Conservation (phyloP, 2,113 vertebrate species). For the Etheostoma cragini region DNA sequence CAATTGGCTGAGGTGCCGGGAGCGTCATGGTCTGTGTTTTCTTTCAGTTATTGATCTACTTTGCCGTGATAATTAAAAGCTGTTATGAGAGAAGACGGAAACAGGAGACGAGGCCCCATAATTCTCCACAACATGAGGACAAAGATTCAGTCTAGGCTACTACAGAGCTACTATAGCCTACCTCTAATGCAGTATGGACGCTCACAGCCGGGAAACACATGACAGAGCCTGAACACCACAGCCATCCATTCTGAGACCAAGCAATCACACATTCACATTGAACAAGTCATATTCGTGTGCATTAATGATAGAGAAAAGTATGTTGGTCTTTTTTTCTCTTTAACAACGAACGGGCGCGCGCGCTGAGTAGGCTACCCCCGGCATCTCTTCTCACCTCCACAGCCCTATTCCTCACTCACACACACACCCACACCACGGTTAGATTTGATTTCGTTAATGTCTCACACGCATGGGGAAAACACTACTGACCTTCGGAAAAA, state of each 20-base stretch:
- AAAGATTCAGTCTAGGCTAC: slow-evolving; percentile 50
- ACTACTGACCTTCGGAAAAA: slow-evolving; percentile 74
- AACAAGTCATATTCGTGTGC: neutral
- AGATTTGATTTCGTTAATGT: slow-evolving; percentile 5
- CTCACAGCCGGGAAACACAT: slow-evolving; percentile 57
- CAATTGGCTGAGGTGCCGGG: slow-evolving; percentile 62
- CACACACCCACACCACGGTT: neutral
- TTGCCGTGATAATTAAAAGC: slow-evolving; percentile 15
- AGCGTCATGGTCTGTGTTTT: slow-evolving; percentile 38
- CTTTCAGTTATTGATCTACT: slow-evolving; percentile 36
- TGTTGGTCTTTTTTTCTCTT: neutral
- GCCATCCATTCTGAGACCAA: neutral
- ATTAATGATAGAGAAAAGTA: neutral
- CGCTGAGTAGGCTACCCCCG: neutral
- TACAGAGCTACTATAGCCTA: slow-evolving; percentile 29
- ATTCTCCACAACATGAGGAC: slow-evolving; percentile 36
- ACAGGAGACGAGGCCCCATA: slow-evolving; percentile 26
- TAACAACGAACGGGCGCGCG: neutral
- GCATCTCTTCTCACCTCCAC: slow-evolving; percentile 40
- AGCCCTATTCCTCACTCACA: slow-evolving; percentile 17
- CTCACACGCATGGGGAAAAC: neutral
- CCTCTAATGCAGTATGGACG: slow-evolving; percentile 66
- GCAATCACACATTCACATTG: neutral
- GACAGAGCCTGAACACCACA: slow-evolving; percentile 21
- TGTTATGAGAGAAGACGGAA: neutral